phyloP scores from a whole-genome alignment of 2,797 vertebrate species.

The Channallabes apus region DNA sequence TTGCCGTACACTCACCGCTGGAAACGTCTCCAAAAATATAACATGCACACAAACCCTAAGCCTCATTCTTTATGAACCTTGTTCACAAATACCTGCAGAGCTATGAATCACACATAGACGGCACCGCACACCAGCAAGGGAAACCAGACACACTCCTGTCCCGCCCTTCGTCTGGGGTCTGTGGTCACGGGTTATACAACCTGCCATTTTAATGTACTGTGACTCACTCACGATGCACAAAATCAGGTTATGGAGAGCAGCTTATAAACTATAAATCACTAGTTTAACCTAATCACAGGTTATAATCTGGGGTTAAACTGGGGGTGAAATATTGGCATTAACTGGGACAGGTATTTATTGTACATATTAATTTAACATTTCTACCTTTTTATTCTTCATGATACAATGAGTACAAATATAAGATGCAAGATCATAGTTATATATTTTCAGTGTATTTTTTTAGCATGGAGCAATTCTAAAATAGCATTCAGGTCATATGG shows the following conservation, averaged over 20 bases:
- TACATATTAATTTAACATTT: neutral
- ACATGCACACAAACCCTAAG: conserved; percentile 26
- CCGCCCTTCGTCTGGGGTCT: conserved; percentile 40
- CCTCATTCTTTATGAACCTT: conserved; percentile 19
- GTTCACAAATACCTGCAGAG: conserved; percentile 30
- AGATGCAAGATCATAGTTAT: neutral
- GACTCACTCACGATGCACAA: conserved; percentile 50
- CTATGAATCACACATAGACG: conserved; percentile 34
- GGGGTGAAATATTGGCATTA: neutral
- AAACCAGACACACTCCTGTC: conserved; percentile 55
- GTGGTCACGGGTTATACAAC: conserved; percentile 41
- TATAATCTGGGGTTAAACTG: neutral
- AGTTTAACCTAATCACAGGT: neutral
- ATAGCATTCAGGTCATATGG: neutral
- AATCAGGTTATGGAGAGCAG: conserved; percentile 40
- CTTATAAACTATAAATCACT: conserved; percentile 14
- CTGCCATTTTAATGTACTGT: conserved; percentile 53
- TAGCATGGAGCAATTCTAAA: neutral
- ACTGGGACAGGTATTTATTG: neutral
- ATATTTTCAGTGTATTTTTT: neutral
- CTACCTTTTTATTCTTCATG: neutral
- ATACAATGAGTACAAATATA: neutral
- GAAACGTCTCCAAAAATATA: conserved; percentile 8
- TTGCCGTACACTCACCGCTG: conserved; percentile 23
- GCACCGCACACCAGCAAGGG: conserved; percentile 31